A percentile compares a stretch with the other conserved stretches of the same genome.
Evolutionary conservation across 2,797 vertebrate species (phyloP).

Genomic region (Sebastes taczanowskii): DNA sequence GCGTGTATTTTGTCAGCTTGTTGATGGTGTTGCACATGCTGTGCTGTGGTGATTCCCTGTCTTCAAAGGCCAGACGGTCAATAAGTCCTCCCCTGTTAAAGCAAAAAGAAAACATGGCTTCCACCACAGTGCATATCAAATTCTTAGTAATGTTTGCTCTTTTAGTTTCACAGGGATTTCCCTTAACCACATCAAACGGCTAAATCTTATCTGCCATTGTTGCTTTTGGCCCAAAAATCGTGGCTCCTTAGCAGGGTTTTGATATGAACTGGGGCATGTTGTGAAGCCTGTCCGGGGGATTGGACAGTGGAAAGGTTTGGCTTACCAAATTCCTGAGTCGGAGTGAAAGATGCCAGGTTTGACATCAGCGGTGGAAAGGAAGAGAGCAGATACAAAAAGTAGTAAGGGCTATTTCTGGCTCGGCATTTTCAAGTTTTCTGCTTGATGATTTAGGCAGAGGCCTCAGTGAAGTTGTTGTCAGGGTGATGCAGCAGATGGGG

Average conservation of each 20-base stretch:
- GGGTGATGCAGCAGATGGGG: constrained; percentile 22
- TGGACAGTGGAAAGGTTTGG: constrained; percentile 63
- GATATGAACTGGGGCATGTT: constrained; percentile 48
- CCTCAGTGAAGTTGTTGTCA: constrained; percentile 38
- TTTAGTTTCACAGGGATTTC: constrained; percentile 52
- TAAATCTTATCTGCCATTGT: constrained; percentile 65
- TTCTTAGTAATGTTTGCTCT: constrained; percentile 47
- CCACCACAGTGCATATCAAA: constrained; percentile 24
- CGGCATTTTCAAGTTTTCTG: constrained; percentile 39
- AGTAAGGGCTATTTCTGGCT: constrained; percentile 51
- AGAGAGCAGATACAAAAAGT: constrained; percentile 32
- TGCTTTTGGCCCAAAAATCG: constrained; percentile 60
- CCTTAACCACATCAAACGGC: constrained; percentile 53
- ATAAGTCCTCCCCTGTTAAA: constrained; percentile 21
- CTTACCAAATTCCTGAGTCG: constrained; percentile 56
- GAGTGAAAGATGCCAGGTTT: constrained; percentile 67
- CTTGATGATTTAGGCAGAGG: constrained; percentile 66
- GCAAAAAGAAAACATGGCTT: constrained; percentile 28
- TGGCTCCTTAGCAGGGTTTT: constrained; percentile 42
- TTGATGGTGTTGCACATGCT: constrained; percentile 26
- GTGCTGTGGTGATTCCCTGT: constrained; percentile 25
- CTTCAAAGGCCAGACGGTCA: constrained; percentile 46
- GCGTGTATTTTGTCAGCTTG: constrained; percentile 12
- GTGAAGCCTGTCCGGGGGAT: constrained; percentile 40
- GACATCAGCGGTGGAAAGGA: constrained; percentile 51